Evolutionary conservation across 1,140 invertebrate genomes (phyloP).

Genomic region (Maniola jurtina): DNA sequence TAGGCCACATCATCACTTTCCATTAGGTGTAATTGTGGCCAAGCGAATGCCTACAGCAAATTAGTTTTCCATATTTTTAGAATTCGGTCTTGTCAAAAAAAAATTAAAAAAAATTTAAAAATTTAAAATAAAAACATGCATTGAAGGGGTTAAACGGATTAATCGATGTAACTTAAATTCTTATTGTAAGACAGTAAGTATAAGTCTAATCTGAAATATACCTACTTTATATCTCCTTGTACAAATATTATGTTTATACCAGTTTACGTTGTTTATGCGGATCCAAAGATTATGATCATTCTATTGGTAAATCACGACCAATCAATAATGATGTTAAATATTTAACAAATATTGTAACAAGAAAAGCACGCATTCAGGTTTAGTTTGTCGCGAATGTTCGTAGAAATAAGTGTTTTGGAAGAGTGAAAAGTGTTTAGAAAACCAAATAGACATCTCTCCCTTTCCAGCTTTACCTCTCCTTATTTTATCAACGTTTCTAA

Average conservation of each 20-base stretch:
- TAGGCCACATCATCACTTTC: too few species aligned
- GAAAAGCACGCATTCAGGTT: conserved; percentile 34
- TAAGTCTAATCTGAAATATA: too few species aligned
- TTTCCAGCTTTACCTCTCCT: conserved; percentile 23
- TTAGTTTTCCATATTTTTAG: too few species aligned
- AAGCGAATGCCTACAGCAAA: too few species aligned
- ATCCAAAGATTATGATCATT: not conserved
- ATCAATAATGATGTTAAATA: conserved; percentile 17
- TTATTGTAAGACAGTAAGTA: too few species aligned
- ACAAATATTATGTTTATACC: not conserved
- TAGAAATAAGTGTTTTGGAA: conserved; percentile 26
- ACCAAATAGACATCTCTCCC: conserved; percentile 17
- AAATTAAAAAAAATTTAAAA: too few species aligned
- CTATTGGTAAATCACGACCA: conserved; percentile 12
- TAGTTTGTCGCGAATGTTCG: conserved; percentile 19
- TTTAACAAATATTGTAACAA: conserved; percentile 3
- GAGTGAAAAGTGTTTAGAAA: conserved; percentile 19
- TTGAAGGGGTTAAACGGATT: too few species aligned
- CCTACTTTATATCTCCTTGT: not conserved
- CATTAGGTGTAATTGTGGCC: too few species aligned
- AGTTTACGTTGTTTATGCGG: not conserved
- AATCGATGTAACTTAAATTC: too few species aligned
- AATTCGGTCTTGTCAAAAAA: too few species aligned
- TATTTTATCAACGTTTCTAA: conserved; percentile 36
- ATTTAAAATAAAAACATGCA: too few species aligned